phyloP scores from a whole-genome alignment of 2,888 invertebrate species.

The Philereme transversata region DNA sequence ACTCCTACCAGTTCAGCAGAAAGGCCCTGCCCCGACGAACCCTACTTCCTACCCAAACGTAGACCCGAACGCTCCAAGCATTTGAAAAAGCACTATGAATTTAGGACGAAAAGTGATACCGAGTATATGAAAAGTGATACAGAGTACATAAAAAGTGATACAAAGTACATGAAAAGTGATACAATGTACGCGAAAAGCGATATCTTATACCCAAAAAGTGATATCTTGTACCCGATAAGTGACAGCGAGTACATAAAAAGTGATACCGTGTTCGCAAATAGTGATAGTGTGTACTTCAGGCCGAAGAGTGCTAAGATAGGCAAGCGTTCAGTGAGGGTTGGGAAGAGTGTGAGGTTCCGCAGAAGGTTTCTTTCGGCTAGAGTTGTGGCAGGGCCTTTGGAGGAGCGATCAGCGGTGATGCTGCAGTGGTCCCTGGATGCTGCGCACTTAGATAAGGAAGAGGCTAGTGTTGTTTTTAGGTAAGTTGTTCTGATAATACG shows the following conservation, averaged over 20 bases:
- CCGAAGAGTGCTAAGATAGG: conserved; percentile 54
- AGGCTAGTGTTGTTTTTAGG: conserved; percentile 79
- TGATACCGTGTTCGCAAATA: conserved; percentile 42
- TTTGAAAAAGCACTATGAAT: conserved; percentile 47
- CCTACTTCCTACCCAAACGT: conserved; percentile 70
- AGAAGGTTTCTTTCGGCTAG: conserved; percentile 63
- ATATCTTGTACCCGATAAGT: conserved; percentile 3
- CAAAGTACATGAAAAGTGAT: conserved; percentile 42
- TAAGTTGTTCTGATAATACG: conserved; percentile 45
- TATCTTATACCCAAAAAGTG: conserved; percentile 2
- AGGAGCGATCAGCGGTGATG: conserved; percentile 53
- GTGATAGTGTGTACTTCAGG: conserved; percentile 63
- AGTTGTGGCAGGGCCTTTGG: conserved; percentile 68
- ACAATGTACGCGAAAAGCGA: conserved; percentile 48
- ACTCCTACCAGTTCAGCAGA: conserved; percentile 69
- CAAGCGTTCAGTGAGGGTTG: conserved; percentile 56
- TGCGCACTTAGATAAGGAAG: conserved; percentile 63
- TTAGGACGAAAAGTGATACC: conserved; percentile 47
- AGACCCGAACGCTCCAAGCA: conserved; percentile 60
- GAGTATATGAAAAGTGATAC: conserved; percentile 27
- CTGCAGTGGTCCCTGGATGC: conserved; percentile 73
- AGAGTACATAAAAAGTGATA: conserved; percentile 31
- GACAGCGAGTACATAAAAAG: conserved; percentile 15
- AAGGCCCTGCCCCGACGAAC: conserved; percentile 65
- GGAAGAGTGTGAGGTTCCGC: conserved; percentile 55